These are phyloP conservation scores for Antechinus stuartii DNA, from an alignment of 2,113 vertebrate genomes.

Conservation along the genomic window DNA sequence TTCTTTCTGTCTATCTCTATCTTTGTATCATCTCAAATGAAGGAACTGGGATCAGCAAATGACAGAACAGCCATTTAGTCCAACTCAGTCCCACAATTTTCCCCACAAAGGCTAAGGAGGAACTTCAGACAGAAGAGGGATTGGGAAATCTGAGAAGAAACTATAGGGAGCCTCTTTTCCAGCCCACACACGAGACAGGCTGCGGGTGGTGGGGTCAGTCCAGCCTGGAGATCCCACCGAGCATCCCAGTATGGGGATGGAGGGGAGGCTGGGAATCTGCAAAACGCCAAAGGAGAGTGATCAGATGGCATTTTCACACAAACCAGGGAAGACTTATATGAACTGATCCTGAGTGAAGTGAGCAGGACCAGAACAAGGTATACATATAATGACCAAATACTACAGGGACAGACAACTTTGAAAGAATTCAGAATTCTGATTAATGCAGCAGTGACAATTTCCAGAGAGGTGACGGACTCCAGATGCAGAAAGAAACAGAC, in stretches of 20 bases:
- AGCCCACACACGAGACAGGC: no score
- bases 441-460: neutral
- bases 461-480: no score
- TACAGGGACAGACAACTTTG: neutral
- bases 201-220: no score
- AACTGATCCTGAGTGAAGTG: neutral
- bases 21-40: neutral
- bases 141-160: neutral
- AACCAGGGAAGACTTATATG: neutral
- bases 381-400: neutral
- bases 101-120: neutral
- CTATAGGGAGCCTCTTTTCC: neutral
- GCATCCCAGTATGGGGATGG: accelerated
- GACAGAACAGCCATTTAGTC: neutral
- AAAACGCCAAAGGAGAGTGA: neutral
- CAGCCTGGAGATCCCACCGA: no score
- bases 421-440: neutral
- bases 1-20: neutral
- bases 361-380: neutral
- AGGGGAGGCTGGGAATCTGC: neutral
- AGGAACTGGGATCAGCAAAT: neutral
- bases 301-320: neutral
- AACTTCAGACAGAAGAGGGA: neutral
- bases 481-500: no score
- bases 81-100: neutral